Evolutionary conservation across 2,888 invertebrate genomes (phyloP).

Genomic region (Meteorus colon): DNA sequence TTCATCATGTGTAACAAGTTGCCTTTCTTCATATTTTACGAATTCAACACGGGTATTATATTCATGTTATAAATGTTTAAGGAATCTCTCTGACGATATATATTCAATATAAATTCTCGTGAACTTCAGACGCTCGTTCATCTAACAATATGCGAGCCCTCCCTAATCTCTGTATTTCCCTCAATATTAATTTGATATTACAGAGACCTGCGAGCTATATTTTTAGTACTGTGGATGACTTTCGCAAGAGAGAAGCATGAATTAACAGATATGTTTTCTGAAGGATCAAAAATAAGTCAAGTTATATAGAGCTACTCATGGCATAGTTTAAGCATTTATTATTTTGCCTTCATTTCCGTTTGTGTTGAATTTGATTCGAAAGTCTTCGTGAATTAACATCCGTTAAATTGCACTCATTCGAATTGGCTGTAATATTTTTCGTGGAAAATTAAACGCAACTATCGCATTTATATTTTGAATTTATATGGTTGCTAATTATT

Average conservation of each 20-base stretch:
- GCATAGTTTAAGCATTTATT: no score
- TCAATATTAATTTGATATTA: background rate
- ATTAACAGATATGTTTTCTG: background rate
- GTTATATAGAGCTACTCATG: no score
- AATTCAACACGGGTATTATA: background rate
- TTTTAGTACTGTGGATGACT: no score
- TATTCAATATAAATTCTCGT: background rate
- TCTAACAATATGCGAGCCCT: background rate
- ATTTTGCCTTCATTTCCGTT: no score
- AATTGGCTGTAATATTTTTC: no score
- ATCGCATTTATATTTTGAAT: no score
- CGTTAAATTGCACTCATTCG: no score
- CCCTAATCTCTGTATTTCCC: background rate
- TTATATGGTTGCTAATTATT: no score
- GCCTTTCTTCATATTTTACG: background rate
- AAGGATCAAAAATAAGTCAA: no score
- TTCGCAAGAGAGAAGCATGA: background rate
- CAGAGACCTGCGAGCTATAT: background rate
- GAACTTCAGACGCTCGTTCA: background rate
- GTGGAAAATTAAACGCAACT: no score
- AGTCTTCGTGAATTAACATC: no score
- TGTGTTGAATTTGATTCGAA: no score
- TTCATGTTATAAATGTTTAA: background rate
- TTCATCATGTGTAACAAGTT: slow-evolving; percentile 10
- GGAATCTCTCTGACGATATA: background rate